phyloP scores from a whole-genome alignment of 2,113 vertebrate genomes.

The Tauraco erythrolophus region DNA sequence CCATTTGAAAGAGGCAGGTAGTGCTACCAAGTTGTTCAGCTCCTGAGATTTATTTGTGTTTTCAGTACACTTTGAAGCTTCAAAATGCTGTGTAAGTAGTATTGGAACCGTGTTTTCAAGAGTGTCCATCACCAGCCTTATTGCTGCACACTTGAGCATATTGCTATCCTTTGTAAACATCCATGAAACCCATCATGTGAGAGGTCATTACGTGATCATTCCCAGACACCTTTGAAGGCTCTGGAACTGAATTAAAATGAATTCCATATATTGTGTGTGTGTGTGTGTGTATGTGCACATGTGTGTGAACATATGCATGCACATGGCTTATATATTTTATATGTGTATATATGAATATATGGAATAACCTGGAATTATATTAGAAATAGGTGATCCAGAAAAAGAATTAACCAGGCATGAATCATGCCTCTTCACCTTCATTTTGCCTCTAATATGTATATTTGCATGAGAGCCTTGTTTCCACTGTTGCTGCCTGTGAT shows the following conservation, averaged over 20 bases:
- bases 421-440: not conserved
- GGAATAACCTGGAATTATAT: not conserved
- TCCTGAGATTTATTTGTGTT: not conserved
- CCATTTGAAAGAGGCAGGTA: not conserved
- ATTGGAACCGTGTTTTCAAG: not conserved
- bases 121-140: not conserved
- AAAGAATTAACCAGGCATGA: not conserved
- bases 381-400: not conserved
- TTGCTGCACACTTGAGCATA: not conserved
- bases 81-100: not conserved
- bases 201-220: not conserved
- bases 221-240: not conserved
- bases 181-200: accelerated
- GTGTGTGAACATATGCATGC: accelerated
- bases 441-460: not conserved
- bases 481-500: not conserved
- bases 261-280: not conserved
- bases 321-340: not conserved
- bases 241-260: not conserved
- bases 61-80: not conserved
- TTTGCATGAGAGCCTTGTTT: not conserved
- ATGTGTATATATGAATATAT: not conserved
- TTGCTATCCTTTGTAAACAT: not conserved
- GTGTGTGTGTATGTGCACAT: accelerated
- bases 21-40: not conserved